Base-by-base conservation (phyloP, 2,113 vertebrate species). In the Calidris pygmaea region DNA sequence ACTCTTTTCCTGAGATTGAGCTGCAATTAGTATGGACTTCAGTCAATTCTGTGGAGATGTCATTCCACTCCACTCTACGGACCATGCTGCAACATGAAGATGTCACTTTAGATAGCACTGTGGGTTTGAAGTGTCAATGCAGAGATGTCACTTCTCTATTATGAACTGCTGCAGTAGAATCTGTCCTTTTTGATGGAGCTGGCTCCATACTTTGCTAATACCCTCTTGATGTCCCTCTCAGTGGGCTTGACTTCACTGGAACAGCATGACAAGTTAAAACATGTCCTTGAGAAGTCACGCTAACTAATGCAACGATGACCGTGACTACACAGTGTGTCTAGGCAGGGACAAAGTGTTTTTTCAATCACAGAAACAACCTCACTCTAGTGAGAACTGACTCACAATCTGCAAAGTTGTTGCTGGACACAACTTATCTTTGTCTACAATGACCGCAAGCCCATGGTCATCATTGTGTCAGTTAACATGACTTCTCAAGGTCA, bases 211-310 rank as follows among this genome's bases (percentile, higher is more conserved):
- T 85, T 91, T 63, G 24, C 2, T 11, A 91, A 73, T 84, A 96
- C 45, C 30, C 29, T 91, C 58, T 72, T 92, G 76, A 70, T 87
- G 76, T 84, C 85, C 58, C 82, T 94, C 92, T 95, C 91, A 71
- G 87, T 59, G 71, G 95, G 72, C 20, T 95, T 93, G 75, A 91
- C 94, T 91, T 89, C 91, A 63, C 67, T 73, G 77, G 70, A 93
- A 76, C 81, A 91, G 75, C 71, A 71, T 59, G 87, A 95, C 95
- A 95, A 94, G 84, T 70, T 95, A 94, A 93, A 97, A 95, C 76
- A 53, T 45, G 95, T 92, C 79, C 95, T 97, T 95, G 94, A 86
- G 76, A 93, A 91, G 77, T 95, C 94, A 58, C 5, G 8, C 85
- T 96, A 96, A 89, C 58, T 56, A 95, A 96, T 91, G 71, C 81